Conservation (phyloP, 2,888 invertebrate genomes). For the Syrista parreyssii region DNA sequence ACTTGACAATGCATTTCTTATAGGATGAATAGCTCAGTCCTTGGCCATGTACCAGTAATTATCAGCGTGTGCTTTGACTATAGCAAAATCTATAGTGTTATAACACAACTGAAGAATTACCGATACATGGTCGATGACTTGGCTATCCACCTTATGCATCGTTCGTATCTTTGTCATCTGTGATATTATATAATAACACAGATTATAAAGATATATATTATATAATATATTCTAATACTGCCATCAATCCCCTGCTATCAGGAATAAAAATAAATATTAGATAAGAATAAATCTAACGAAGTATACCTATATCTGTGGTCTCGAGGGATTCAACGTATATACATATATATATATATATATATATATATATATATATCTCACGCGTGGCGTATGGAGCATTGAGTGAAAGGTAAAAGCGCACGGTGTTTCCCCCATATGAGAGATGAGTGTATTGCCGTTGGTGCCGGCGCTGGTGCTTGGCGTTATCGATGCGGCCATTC, state of each 20-base stretch:
- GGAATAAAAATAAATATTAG: not conserved
- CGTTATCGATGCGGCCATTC: constrained; percentile 38
- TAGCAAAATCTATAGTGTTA: too few relatives aligned
- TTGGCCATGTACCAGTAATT: too few relatives aligned
- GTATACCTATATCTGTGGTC: not conserved
- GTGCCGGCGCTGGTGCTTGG: not conserved
- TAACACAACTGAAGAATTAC: too few relatives aligned
- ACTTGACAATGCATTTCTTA: not conserved
- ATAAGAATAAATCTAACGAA: not conserved
- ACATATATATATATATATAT: not conserved
- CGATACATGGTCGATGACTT: too few relatives aligned
- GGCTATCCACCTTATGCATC: too few relatives aligned
- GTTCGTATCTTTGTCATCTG: not conserved
- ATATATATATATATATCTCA: not conserved
- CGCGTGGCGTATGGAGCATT: not conserved
- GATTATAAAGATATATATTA: too few relatives aligned
- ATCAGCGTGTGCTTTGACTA: too few relatives aligned
- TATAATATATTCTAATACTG: not conserved
- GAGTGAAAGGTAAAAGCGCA: not conserved
- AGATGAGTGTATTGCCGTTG: not conserved
- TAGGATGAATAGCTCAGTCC: too few relatives aligned
- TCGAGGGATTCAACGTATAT: not conserved
- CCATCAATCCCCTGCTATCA: not conserved
- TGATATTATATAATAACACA: too few relatives aligned
- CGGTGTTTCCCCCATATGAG: not conserved